Base-by-base conservation (phyloP, 2,113 vertebrate species). In the Morone saxatilis region DNA sequence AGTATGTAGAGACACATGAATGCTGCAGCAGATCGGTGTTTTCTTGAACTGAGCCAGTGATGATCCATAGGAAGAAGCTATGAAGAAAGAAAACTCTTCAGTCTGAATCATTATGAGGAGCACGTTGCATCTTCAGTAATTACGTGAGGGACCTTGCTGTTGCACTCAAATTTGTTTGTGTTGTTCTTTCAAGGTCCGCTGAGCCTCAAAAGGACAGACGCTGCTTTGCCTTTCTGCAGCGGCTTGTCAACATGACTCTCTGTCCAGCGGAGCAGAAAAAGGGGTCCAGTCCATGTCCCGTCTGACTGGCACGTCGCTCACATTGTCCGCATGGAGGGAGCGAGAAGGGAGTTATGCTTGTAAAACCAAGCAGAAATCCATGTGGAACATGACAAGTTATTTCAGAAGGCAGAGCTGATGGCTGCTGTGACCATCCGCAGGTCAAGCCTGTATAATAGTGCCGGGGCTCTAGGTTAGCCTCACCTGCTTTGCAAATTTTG, bases 151-250 rank as follows among this genome's bases (percentile, higher is more conserved):
- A 66, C 81, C 76, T 90, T 78, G 69, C 54, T 75, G 81, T 80
- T 89, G 71, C 59, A 60, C 73, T 86, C 67, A 19, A 78, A 88
- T 89, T 89, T 86, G 88, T 91, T 94, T 89, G 87, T 88, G 89
- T 88, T 92, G 88, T 91, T 84, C 81, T 78, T 91, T 94, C 90
- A 91, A 83, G 94, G 88, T 94, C 87, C 43, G 76, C 83, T 91
- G 89, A 90, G 5, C 56, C 83, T 90, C 87, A 76, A 90, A 91
- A 92, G 87, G 89, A 89, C 86, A 90, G 85, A 62, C 50, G 40
- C 76, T 83, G 66, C 71, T 84, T 78, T 88, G 81, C 83, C 71
- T 90, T 87, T 89, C 85, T 90, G 78, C 77, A 69, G 83, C 45
- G 40, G 61, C 85, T 85, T 89, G 89, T 91, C 90, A 89, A 90